Conservation (phyloP, 1,140 invertebrate species). For the Leptoteleia sp. region DNA sequence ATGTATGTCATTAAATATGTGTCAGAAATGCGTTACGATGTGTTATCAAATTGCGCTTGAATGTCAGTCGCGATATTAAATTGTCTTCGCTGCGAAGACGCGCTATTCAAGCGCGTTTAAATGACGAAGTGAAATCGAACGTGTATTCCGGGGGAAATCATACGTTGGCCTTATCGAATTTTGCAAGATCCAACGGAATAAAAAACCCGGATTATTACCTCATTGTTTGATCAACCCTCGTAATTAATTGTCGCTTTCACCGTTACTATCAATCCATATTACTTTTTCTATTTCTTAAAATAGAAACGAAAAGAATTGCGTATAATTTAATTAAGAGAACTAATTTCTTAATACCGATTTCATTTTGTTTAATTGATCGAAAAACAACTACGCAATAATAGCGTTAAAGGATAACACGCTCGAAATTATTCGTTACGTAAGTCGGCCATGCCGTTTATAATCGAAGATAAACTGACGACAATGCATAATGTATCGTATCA, state of each 20-base stretch:
- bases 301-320: too few species aligned
- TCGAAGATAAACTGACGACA: slow-evolving; percentile 20
- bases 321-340: too few species aligned
- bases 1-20: slow-evolving; percentile 44
- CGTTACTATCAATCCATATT: too few species aligned
- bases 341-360: too few species aligned
- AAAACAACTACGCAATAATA: slow-evolving; percentile 6
- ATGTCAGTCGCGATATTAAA: slow-evolving; percentile 45
- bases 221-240: too few species aligned
- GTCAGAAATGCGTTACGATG: slow-evolving; percentile 42
- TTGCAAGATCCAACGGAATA: slow-evolving; percentile 36
- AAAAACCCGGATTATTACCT: too few species aligned
- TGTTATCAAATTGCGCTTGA: slow-evolving; percentile 46
- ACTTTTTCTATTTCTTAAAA: too few species aligned
- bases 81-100: slow-evolving; percentile 41
- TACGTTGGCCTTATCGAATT: slow-evolving; percentile 28
- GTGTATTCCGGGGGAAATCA: slow-evolving; percentile 14
- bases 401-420: background rate
- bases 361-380: too few species aligned
- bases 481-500: slow-evolving; percentile 38
- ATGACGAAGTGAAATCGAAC: slow-evolving; percentile 47
- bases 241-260: too few species aligned
- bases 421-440: slow-evolving; percentile 6
- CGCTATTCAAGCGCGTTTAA: slow-evolving; percentile 27
- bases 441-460: slow-evolving; percentile 13